A percentile compares a stretch with the other conserved stretches of the same genome.
phyloP scores from a whole-genome alignment of 2,888 invertebrate species.

The Slavum lentiscoides region DNA sequence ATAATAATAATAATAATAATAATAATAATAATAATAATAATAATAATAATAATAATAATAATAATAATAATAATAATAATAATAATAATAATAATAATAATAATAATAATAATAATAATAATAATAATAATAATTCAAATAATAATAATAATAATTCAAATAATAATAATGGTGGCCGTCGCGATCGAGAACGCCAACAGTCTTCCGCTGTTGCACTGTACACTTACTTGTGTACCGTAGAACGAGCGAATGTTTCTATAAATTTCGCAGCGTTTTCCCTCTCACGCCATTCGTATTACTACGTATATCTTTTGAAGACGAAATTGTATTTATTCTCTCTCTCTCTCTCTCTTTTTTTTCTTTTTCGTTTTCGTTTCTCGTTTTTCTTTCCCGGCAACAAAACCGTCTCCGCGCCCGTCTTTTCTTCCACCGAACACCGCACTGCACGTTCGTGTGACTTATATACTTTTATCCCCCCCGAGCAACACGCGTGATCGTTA shows the following conservation, averaged over 20 bases:
- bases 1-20: no score
- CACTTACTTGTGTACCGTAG: not conserved
- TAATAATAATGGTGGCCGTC: conserved; percentile 34
- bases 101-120: conserved; percentile 37
- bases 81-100: conserved; percentile 11
- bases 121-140: conserved; percentile 3
- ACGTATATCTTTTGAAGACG: conserved; percentile 25
- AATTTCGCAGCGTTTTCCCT: not conserved
- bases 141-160: conserved; percentile 39
- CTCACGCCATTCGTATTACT: no score
- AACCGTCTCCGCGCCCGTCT: not conserved
- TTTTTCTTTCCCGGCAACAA: not conserved
- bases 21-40: conserved; percentile 19
- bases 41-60: conserved; percentile 26
- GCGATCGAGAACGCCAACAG: no score
- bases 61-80: conserved; percentile 29
- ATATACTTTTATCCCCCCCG: conserved; percentile 28
- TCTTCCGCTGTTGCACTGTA: not conserved
- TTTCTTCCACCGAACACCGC: not conserved
- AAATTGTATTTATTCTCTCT: conserved; percentile 47
- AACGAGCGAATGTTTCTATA: conserved; percentile 21
- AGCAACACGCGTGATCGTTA: conserved; percentile 43
- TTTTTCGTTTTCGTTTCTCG: conserved; percentile 3
- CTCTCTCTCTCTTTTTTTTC: not conserved
- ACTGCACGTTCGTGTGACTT: conserved; percentile 14